Conservation (phyloP, 2,797 vertebrate genomes). For the Uromys caudimaculatus region DNA sequence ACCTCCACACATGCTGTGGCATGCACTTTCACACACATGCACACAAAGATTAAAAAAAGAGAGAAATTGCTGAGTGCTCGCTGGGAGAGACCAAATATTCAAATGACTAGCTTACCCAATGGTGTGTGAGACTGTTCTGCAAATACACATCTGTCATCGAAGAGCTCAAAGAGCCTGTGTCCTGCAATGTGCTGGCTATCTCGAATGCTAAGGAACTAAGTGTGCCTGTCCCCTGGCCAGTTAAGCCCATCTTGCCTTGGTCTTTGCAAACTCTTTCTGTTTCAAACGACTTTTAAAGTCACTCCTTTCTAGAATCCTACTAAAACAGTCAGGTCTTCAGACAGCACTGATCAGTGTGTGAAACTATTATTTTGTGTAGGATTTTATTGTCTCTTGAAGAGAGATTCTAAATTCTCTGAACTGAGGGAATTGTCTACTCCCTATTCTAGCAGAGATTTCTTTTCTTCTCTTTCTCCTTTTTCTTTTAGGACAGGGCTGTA, state of each 20-base stretch:
- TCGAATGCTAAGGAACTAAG: background rate
- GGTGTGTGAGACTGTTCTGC: background rate
- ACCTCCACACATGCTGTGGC: background rate
- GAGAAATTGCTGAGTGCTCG: background rate
- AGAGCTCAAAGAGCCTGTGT: background rate
- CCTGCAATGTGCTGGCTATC: background rate
- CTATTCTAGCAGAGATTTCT: background rate
- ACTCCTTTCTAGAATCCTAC: background rate
- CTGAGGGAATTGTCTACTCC: background rate
- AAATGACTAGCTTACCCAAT: background rate
- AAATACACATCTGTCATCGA: background rate
- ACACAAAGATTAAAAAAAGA: background rate
- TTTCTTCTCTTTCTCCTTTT: background rate
- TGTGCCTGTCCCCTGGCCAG: background rate
- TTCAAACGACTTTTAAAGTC: background rate
- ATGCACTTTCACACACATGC: background rate
- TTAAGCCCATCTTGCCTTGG: background rate
- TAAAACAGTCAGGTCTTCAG: background rate
- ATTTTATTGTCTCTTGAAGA: conserved; percentile 1
- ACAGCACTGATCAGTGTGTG: background rate
- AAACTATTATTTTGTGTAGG: background rate
- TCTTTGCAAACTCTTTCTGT: background rate
- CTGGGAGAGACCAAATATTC: background rate
- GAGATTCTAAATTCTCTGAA: background rate
- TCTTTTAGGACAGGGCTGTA: background rate